These are phyloP conservation scores for Ichneumoninae sp. DNA, from an alignment of 2,888 invertebrate genomes.

Conservation along the genomic window DNA sequence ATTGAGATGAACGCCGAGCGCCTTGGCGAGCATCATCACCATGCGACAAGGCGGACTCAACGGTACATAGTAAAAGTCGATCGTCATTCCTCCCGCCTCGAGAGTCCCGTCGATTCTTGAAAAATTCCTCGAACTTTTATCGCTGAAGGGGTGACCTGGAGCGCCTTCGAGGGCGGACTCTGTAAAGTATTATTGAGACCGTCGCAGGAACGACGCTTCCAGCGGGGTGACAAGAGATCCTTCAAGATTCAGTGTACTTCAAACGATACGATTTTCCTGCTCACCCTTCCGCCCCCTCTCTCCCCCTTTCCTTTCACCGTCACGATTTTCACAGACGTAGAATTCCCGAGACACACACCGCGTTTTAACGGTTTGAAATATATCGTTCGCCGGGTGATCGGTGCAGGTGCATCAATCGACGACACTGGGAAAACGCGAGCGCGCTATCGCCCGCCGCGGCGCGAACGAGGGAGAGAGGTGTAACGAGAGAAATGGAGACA, in stretches of 20 bases:
- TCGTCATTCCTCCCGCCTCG: constrained; percentile 70
- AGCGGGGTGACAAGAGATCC: background rate
- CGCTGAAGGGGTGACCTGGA: background rate
- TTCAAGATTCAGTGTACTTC: background rate
- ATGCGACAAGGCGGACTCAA: constrained; percentile 89
- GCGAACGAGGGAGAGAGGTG: constrained; percentile 13
- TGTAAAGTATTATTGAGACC: constrained; percentile 4
- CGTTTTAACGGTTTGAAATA: constrained; percentile 39
- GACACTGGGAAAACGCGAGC: constrained; percentile 25
- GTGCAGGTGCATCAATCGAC: constrained; percentile 47
- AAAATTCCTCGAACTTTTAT: background rate
- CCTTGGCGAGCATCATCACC: constrained; percentile 88
- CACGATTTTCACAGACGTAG: background rate
- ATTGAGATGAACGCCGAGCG: constrained; percentile 88
- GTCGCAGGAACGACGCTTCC: too few relatives aligned
- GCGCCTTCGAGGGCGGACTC: background rate
- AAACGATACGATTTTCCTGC: constrained; percentile 6
- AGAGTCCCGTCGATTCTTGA: background rate
- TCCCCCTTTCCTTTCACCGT: background rate
- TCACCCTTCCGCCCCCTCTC: background rate
- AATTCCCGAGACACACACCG: background rate
- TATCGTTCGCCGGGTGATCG: constrained; percentile 44
- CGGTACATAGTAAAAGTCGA: constrained; percentile 89
- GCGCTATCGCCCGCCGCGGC: constrained; percentile 29
- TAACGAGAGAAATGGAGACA: constrained; percentile 30